Conservation (phyloP, 1,140 invertebrate genomes). For the Brachystomella parvula region DNA sequence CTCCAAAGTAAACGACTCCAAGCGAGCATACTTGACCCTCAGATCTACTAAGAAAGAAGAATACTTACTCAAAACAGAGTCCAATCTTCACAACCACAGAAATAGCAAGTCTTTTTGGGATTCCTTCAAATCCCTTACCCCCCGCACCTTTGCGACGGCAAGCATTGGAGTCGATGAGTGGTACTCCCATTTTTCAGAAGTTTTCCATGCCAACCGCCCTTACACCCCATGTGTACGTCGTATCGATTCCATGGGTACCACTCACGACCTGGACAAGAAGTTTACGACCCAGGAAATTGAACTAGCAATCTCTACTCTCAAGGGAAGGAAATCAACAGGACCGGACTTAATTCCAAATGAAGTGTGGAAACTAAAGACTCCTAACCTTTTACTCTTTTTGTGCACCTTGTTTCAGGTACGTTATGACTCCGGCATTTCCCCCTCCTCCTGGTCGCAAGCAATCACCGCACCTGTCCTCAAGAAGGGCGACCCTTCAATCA, state of each 20-base stretch:
- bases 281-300: constrained; percentile 11
- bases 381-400: neutral
- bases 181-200: neutral
- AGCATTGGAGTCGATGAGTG: neutral
- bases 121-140: neutral
- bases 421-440: neutral
- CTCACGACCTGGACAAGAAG: neutral
- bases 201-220: neutral
- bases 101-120: neutral
- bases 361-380: constrained; percentile 29
- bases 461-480: constrained; percentile 27
- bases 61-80: too few relatives aligned
- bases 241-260: neutral
- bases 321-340: constrained; percentile 36
- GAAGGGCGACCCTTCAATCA: constrained; percentile 29
- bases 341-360: constrained; percentile 36
- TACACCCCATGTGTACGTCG: too few relatives aligned
- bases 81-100: too few relatives aligned
- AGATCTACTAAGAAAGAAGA: too few relatives aligned
- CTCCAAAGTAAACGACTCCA: too few relatives aligned
- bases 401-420: neutral
- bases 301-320: constrained; percentile 23
- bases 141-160: neutral
- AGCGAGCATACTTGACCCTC: too few relatives aligned
- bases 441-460: constrained; percentile 20